A percentile compares a stretch with the other conserved stretches of the same genome.
Evolutionary conservation across 2,113 vertebrate species (phyloP).

Genomic region (Python bivittatus): DNA sequence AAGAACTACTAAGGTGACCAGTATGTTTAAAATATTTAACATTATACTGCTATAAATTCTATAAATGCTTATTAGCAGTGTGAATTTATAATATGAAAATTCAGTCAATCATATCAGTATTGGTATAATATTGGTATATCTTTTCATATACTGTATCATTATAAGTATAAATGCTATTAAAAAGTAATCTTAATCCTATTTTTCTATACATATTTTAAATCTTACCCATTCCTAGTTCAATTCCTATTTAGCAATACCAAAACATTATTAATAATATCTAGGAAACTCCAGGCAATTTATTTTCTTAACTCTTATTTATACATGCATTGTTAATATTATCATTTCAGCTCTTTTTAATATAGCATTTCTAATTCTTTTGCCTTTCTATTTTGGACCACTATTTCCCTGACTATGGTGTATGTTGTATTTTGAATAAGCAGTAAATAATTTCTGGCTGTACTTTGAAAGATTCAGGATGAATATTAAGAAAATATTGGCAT

Average conservation of each 20-base stretch:
- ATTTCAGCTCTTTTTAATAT: neutral
- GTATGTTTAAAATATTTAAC: neutral
- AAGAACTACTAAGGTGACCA: neutral
- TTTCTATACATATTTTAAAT: neutral
- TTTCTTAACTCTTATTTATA: neutral
- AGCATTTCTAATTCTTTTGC: neutral
- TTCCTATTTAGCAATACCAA: neutral
- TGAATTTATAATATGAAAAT: neutral
- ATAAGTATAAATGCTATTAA: neutral
- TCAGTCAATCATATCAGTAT: neutral
- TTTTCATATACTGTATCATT: neutral
- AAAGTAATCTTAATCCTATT: neutral
- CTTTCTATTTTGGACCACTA: neutral
- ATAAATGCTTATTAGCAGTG: neutral
- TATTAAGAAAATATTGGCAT: neutral
- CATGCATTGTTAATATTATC: neutral
- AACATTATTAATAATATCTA: neutral
- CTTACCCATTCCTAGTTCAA: neutral
- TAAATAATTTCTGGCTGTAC: slow-evolving; percentile 34
- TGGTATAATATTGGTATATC: no score
- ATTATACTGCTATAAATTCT: neutral
- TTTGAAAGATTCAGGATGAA: slow-evolving; percentile 24
- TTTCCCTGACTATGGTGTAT: neutral
- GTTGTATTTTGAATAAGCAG: neutral
- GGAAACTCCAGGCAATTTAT: neutral